Evolutionary conservation across 2,888 invertebrate species (phyloP).

Genomic region (Ophraella communa): DNA sequence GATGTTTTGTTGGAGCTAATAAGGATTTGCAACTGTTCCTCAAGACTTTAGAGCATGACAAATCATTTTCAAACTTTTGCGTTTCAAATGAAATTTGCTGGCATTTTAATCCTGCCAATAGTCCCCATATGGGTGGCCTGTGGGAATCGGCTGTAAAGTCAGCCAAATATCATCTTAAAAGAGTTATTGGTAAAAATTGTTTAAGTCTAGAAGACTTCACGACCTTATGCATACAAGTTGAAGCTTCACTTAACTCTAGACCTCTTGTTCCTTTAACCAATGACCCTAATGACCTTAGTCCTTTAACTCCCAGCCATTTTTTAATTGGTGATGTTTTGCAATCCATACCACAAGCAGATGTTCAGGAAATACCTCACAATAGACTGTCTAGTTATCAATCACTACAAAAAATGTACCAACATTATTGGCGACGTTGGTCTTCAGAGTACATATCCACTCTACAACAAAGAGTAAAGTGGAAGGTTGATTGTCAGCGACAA

Average conservation of each 20-base stretch:
- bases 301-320: no score
- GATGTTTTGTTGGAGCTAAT: no score
- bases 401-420: background rate
- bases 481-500: background rate
- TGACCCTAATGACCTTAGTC: no score
- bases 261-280: no score
- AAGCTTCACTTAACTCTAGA: no score
- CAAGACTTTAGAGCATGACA: no score
- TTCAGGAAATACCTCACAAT: background rate
- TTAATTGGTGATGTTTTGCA: no score
- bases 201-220: constrained; percentile 43
- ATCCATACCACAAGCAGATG: background rate
- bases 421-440: background rate
- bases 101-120: background rate
- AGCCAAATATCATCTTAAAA: no score
- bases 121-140: background rate
- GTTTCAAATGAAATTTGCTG: background rate
- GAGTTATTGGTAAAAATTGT: no score
- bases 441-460: background rate
- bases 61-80: background rate
- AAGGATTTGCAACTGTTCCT: no score
- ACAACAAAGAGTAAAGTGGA: background rate
- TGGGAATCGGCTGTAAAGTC: background rate
- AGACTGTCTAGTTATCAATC: background rate
- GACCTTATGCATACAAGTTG: background rate